These are phyloP conservation scores for Procambarus virginalis DNA, from an alignment of 1,140 invertebrate genomes.

Conservation along the genomic window DNA sequence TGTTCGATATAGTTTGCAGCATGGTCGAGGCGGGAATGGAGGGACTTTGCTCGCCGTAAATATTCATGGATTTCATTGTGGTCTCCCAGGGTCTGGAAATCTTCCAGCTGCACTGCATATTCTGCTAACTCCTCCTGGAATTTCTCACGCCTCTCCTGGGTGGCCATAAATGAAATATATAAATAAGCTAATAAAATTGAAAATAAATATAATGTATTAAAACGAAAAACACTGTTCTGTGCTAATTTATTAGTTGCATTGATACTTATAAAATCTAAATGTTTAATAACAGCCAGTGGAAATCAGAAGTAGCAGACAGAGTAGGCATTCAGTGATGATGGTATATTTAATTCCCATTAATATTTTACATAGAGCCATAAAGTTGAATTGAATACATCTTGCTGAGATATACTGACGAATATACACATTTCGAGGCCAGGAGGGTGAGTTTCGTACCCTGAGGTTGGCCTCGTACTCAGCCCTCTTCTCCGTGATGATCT, in stretches of 20 bases:
- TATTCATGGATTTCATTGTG: slow-evolving; percentile 90
- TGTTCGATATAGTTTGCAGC: slow-evolving; percentile 89
- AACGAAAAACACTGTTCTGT: no score
- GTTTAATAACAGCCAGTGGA: no score
- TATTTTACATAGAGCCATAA: no score
- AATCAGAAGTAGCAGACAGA: no score
- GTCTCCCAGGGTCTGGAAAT: slow-evolving; percentile 91
- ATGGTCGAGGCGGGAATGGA: slow-evolving; percentile 82
- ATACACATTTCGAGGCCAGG: not conserved
- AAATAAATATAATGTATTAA: no score
- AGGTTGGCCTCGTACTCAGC: slow-evolving; percentile 90
- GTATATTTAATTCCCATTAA: no score
- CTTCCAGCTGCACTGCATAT: slow-evolving; percentile 87
- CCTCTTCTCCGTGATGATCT: slow-evolving; percentile 87
- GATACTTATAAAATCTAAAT: no score
- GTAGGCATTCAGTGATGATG: no score
- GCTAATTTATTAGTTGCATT: no score
- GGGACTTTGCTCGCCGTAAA: slow-evolving; percentile 83
- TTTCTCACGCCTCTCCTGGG: slow-evolving; percentile 74
- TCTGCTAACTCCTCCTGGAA: slow-evolving; percentile 88
- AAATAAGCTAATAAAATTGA: no score
- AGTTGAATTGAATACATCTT: no score
- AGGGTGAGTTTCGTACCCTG: slow-evolving; percentile 75
- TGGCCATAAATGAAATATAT: not conserved
- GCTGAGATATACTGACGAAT: no score